A percentile compares a stretch with the other conserved stretches of the same genome.
phyloP scores from a whole-genome alignment of 2,113 vertebrate genomes.

The Gadus chalcogrammus region DNA sequence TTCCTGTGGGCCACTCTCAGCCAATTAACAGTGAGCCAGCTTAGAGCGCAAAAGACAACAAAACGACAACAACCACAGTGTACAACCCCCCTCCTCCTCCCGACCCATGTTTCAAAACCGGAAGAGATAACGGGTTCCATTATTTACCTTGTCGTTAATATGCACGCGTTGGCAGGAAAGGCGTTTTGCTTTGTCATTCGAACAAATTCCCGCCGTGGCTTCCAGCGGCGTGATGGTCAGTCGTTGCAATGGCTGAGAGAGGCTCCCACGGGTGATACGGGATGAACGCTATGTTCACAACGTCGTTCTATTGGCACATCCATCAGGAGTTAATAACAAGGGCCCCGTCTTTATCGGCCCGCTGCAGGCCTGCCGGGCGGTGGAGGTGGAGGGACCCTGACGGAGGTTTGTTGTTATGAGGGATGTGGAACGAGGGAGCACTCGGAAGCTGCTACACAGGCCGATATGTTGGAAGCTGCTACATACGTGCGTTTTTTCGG shows the following conservation, averaged over 20 bases:
- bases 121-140: slow-evolving; percentile 34
- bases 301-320: background rate
- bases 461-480: no score
- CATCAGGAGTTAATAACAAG: background rate
- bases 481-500: no score
- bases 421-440: no score
- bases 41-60: slow-evolving; percentile 48
- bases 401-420: no score
- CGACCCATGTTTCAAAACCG: slow-evolving; percentile 8
- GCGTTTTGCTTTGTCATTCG: slow-evolving; percentile 14
- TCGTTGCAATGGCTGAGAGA: background rate
- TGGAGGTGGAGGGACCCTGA: no score
- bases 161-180: slow-evolving; percentile 12
- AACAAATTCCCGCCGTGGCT: slow-evolving; percentile 12
- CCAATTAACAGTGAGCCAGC: slow-evolving; percentile 54
- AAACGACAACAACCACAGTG: background rate
- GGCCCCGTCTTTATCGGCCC: background rate
- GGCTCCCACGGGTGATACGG: background rate
- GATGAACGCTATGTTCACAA: background rate
- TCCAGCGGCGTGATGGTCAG: background rate
- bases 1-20: slow-evolving; percentile 49
- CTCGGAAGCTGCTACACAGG: no score
- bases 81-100: no score
- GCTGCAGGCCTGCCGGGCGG: no score
- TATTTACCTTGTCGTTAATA: slow-evolving; percentile 39